Base-by-base conservation (phyloP, 2,797 vertebrate species). In the Distichodus sexfasciatus region DNA sequence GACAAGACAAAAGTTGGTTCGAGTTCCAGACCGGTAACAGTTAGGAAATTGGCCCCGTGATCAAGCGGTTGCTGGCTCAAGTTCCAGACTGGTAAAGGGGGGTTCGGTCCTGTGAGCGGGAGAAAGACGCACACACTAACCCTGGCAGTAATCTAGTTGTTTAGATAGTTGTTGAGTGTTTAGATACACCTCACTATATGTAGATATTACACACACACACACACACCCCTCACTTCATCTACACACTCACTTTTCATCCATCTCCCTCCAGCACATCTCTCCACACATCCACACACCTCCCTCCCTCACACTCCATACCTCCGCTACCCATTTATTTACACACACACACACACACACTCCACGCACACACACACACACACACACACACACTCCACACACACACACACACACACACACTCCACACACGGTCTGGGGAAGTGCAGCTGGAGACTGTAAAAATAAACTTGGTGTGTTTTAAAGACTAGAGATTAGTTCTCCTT, bases 381-480 rank as follows among this genome's bases (percentile, higher is more conserved):
- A 65, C 69, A 62, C 58, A 61, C 19, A 24, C 41, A 58, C 61
- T n/a, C n/a, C n/a, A n/a, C n/a, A n/a, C n/a, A n/a, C n/a, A n/a
- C n/a, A n/a, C n/a, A n/a, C n/a, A n/a, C n/a, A n/a, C n/a, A n/a
- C n/a, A n/a, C n/a, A n/a, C n/a, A n/a, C n/a, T n/a, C n/a, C n/a
- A n/a, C n/a, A n/a, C n/a, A n/a, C n/a, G n/a, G 79, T 67, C 79
- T 78, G 57, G 36, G 51, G 38, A 50, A 43, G 53, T 85, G 79
- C 90, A 91, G 89, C 87, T 91, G 90, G 82, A 79, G 89, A 88
- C 84, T 86, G 87, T 89, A 90, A 90, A 89, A 90, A 90, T 87
- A 90, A 90, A 88, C 85, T 77, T 63, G 58, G 64, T 77, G 61
- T 78, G 87, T 87, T 87, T 79, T 83, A 87, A 88, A 89, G 81